Evolutionary conservation across 2,113 vertebrate species (phyloP).

Genomic region (Elgaria multicarinata): DNA sequence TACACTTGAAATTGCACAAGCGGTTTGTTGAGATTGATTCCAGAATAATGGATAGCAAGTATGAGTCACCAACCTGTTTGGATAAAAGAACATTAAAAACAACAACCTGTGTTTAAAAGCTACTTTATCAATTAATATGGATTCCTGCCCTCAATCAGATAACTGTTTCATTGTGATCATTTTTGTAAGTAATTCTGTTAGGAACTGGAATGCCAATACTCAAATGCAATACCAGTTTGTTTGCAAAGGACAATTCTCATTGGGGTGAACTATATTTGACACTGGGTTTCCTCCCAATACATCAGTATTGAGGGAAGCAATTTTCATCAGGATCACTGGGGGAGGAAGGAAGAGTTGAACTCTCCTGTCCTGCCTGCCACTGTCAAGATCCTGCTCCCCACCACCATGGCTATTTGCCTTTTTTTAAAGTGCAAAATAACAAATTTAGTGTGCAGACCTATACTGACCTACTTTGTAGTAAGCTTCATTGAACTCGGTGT

Average conservation of each 20-base stretch:
- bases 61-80: slow-evolving; percentile 78
- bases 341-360: too few species aligned
- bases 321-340: too few species aligned
- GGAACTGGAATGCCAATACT: not conserved
- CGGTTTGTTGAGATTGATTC: slow-evolving; percentile 56
- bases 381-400: too few species aligned
- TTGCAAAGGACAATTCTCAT: not conserved
- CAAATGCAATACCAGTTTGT: not conserved
- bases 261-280: too few species aligned
- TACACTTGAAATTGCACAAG: slow-evolving; percentile 74
- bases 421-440: too few species aligned
- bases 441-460: too few species aligned
- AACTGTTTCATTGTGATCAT: not conserved
- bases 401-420: too few species aligned
- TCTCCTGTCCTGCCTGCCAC: too few species aligned
- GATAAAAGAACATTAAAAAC: not conserved
- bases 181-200: not conserved
- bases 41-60: slow-evolving; percentile 80
- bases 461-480: too few species aligned
- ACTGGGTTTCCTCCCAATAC: too few species aligned
- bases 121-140: not conserved
- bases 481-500: too few species aligned
- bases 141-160: not conserved
- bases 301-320: too few species aligned
- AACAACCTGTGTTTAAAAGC: not conserved